Conservation (phyloP, 2,113 vertebrate species). For the Sinocyclocheilus rhinocerous region DNA sequence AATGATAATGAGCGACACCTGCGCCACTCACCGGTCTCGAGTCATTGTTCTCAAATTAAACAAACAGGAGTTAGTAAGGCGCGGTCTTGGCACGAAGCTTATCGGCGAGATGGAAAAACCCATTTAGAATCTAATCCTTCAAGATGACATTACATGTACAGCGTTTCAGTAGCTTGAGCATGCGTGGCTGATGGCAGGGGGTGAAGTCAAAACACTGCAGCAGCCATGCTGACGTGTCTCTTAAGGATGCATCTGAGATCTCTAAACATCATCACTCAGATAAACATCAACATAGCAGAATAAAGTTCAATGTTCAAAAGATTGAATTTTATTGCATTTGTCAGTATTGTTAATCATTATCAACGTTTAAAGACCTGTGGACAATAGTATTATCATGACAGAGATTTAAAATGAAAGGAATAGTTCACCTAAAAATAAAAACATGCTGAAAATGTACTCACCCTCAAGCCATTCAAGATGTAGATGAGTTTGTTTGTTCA, state of each 20-base stretch:
- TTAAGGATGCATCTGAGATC: conserved; percentile 57
- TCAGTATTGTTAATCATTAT: not conserved
- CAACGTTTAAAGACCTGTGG: not conserved
- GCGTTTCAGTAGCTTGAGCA: conserved; percentile 76
- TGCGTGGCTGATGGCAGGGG: conserved; percentile 62
- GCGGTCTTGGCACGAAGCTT: conserved; percentile 65
- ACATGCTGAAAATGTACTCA: too few species aligned
- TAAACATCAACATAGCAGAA: not conserved
- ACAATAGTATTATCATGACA: too few species aligned
- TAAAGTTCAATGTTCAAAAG: conserved; percentile 21
- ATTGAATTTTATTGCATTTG: conserved; percentile 3
- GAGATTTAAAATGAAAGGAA: too few species aligned
- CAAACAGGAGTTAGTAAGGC: conserved; percentile 66
- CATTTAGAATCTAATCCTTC: conserved; percentile 78
- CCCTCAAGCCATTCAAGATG: too few species aligned
- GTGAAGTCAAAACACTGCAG: conserved; percentile 64
- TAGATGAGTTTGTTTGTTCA: too few species aligned
- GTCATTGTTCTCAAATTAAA: conserved; percentile 63
- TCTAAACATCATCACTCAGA: conserved; percentile 22
- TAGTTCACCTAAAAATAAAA: too few species aligned
- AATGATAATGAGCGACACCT: too few species aligned
- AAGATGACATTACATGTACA: conserved; percentile 75
- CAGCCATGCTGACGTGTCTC: conserved; percentile 64
- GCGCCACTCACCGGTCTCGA: too few species aligned
- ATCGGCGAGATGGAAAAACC: conserved; percentile 67